phyloP scores from a whole-genome alignment of 37 sponge, comb jelly and placozoan species.

The Bolinopsis microptera region DNA sequence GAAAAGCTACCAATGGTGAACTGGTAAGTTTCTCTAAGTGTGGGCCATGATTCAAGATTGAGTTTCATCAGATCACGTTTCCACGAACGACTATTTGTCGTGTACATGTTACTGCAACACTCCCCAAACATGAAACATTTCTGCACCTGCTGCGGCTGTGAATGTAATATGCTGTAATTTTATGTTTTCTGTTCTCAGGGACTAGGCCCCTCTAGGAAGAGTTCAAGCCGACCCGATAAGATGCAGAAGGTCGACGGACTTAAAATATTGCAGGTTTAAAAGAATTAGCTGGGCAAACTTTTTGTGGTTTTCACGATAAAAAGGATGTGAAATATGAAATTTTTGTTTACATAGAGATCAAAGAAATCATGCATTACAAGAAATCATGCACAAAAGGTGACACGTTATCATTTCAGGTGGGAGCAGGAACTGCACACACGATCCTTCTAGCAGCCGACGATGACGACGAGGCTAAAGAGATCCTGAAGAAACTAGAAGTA shows the following conservation, averaged over 20 bases:
- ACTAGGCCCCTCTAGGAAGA: constrained; percentile 8
- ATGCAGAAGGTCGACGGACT: constrained; percentile 49
- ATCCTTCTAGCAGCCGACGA: constrained; percentile 4
- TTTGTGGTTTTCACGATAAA: background rate
- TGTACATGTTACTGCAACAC: background rate
- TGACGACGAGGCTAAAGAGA: constrained; percentile 30
- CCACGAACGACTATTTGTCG: background rate
- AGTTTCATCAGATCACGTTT: too few species aligned
- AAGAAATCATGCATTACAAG: background rate
- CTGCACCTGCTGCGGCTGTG: background rate
- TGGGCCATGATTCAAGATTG: too few species aligned
- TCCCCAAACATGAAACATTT: background rate
- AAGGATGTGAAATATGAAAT: background rate
- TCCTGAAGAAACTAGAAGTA: background rate
- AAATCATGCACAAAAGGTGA: too few species aligned
- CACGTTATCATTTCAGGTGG: background rate
- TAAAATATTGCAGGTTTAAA: constrained; percentile 16
- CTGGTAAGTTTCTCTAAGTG: background rate
- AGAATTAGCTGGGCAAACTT: background rate
- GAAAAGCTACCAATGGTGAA: constrained; percentile 46
- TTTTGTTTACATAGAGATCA: background rate
- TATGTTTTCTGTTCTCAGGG: too few species aligned
- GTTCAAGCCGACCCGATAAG: constrained; percentile 8
- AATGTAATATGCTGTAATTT: background rate
- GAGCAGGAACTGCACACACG: background rate